A percentile compares a stretch with the other conserved stretches of the same genome.
Conservation (phyloP, 2,113 vertebrate species). For the Crotalus tigris region DNA sequence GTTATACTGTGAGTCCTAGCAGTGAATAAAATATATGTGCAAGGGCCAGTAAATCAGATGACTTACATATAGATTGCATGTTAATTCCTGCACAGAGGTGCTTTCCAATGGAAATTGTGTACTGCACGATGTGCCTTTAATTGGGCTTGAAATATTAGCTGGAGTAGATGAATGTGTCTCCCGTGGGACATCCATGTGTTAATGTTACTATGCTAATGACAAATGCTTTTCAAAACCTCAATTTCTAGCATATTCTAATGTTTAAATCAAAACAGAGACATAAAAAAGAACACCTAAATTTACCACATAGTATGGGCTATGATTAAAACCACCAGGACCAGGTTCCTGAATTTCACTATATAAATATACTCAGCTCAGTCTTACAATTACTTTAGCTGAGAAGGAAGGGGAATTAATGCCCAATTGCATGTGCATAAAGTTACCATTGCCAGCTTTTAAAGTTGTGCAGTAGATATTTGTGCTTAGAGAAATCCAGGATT, state of each 20-base stretch:
- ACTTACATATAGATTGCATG: not conserved
- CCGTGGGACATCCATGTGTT: slow-evolving; percentile 44
- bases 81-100: not conserved
- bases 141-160: not conserved
- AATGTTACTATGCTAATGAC: slow-evolving; percentile 45
- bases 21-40: not conserved
- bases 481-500: not conserved
- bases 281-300: slow-evolving; percentile 53
- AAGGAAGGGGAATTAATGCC: slow-evolving; percentile 36
- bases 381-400: slow-evolving; percentile 60
- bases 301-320: slow-evolving; percentile 62
- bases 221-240: slow-evolving; percentile 57
- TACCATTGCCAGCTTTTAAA: slow-evolving; percentile 48
- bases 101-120: not conserved
- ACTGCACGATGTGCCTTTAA: not conserved
- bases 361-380: slow-evolving; percentile 56
- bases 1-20: not conserved
- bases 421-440: slow-evolving; percentile 49
- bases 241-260: slow-evolving; percentile 57
- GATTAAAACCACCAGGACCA: slow-evolving; percentile 69
- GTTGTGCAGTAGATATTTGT: slow-evolving; percentile 19
- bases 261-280: slow-evolving; percentile 68
- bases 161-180: slow-evolving; percentile 12
- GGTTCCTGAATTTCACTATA: slow-evolving; percentile 62
- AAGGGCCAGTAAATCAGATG: not conserved